Evolutionary conservation across 2,113 vertebrate genomes (phyloP).

Genomic region (Phalacrocorax carbo): DNA sequence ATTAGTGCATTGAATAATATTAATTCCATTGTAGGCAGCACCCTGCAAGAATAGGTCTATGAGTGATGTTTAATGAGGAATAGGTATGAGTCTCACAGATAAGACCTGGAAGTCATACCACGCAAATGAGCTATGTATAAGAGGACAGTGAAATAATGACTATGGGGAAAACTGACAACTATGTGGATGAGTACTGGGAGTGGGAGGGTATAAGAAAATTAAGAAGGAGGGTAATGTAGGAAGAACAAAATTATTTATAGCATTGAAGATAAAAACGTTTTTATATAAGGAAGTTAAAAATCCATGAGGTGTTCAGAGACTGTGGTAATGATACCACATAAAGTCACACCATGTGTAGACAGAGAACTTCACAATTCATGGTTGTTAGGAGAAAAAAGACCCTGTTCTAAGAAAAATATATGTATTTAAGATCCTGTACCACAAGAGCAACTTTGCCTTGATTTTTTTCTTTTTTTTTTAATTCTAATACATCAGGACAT

Average conservation of each 20-base stretch:
- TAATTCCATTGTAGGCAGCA: not conserved
- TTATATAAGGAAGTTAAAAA: not conserved
- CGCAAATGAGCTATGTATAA: not conserved
- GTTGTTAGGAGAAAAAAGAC: not conserved
- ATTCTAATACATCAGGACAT: not conserved
- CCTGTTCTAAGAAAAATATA: not conserved
- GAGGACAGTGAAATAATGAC: not conserved
- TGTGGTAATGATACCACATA: not conserved
- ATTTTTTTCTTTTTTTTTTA: not conserved
- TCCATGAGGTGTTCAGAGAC: not conserved
- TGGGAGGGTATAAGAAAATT: not conserved
- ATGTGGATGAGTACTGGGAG: not conserved
- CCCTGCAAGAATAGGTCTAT: not conserved
- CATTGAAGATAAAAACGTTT: not conserved
- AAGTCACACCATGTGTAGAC: not conserved
- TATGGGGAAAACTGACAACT: not conserved
- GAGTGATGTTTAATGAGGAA: not conserved
- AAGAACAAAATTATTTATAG: not conserved
- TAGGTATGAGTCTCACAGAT: not conserved
- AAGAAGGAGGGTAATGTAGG: not conserved
- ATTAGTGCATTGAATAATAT: not conserved
- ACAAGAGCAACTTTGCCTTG: not conserved
- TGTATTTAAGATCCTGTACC: not conserved
- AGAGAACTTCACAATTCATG: not conserved
- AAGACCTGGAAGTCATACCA: not conserved